Base-by-base conservation (phyloP, 2,113 vertebrate genomes). In the Eulacestoma nigropectus region DNA sequence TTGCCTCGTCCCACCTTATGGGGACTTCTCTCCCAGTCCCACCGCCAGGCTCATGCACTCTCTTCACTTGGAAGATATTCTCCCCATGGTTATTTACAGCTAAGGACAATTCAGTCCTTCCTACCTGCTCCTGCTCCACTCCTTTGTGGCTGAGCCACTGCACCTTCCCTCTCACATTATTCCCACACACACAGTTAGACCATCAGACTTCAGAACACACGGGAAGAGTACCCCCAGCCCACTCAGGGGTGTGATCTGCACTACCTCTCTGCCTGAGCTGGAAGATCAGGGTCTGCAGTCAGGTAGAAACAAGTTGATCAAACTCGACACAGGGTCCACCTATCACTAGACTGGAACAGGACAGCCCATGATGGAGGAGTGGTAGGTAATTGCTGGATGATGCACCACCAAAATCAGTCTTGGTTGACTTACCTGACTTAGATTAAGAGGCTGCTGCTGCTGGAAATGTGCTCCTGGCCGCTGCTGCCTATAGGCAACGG, bases 371-470 rank as follows among this genome's bases (percentile, higher is more conserved):
- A 62, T 60, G 78, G 37, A 89, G 27, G 52, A 81, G 60, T 5
- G 9, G 77, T 25, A 81, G 74, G 67, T n/a, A 85, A 87, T 4
- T 82, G 72, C 49, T 60, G 60, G 87, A 80, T 50, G 82, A 88
- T 1, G 11, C 52, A 72, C 27, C 56, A 79, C 59, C 76, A 88
- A 77, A 91, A 87, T 93, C 13, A 39, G 56, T 69, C 73, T 77
- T 8, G 1, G 21, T 3, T 79, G 69, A 79, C 93, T 91, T 97
- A 99, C 99, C 99, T 99, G 99, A 98, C 99, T 99, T 97, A 99
- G 99, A 98, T 99, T 99, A 92, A 99, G 99, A 87, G 99, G 99
- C 98, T 99, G 99, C 97, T 99, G 99, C 97, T 99, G 99, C 97
- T 99, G 99, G 97, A 98, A 98, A 97, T 99, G 99, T 93, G 98